Base-by-base conservation (phyloP, 2,113 vertebrate species). In the Pyrgilauda ruficollis region DNA sequence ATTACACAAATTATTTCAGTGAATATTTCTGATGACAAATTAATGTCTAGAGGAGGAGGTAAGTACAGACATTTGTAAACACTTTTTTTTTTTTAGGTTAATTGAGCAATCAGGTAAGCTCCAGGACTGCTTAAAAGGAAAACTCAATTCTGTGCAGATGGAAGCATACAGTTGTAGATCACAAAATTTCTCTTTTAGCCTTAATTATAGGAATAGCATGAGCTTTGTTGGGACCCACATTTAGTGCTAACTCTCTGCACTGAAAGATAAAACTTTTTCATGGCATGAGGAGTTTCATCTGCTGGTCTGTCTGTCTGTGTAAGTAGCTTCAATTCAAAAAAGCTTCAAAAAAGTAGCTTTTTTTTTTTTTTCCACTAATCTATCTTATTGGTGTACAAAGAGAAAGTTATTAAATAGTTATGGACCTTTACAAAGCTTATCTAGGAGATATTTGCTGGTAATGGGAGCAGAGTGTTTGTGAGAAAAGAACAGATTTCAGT, bases 401-500 rank as follows among this genome's bases (percentile, higher is more conserved):
- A 96, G 78, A 96, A 92, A 59, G 2, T 33, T 83, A 96, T 96
- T 97, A 97, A 97, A 97, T 90, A 97, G 87, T 98, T 96, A 97
- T 96, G 80, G 87, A 92, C 69, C 44, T 97, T 97, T 97, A 96
- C 96, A 95, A 97, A 97, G 94, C 97, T 98, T 98, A 98, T 98
- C 98, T 97, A 13, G 44, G 63, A 77, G 59, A 50, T 91, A 95
- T 97, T 97, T 95, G 78, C 64, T 95, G 94, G 90, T 93, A 97
- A 96, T 93, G 91, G 93, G 68, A 84, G 52, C 86, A 90, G 75
- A 61, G 93, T 84, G 92, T 93, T 96, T 90, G 98, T 98, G 98
- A 98, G 98, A 98, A 98, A 97, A 78, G 92, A 97, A 91, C 98
- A 98, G 87, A 92, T 98, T 98, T 98, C 96, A 92, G 52, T 97